These are phyloP conservation scores for Drosophila dunni DNA, from an alignment of 1,140 invertebrate species.

Conservation along the genomic window DNA sequence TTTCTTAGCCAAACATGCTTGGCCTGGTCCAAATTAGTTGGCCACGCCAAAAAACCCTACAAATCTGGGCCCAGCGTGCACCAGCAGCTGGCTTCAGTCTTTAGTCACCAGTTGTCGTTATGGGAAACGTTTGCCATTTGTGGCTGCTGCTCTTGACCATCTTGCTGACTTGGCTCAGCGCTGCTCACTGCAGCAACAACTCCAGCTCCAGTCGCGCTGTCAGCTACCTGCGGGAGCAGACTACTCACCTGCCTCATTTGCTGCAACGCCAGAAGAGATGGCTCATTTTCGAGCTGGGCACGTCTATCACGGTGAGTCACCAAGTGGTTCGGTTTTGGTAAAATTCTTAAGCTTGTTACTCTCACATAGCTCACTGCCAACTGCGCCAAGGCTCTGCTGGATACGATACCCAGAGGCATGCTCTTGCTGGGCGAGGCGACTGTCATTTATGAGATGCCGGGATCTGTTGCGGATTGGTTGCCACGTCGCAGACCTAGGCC, in stretches of 20 bases:
- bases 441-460: conserved; percentile 52
- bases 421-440: conserved; percentile 46
- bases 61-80: conserved; percentile 13
- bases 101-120: conserved; percentile 22
- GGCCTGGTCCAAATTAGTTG: conserved; percentile 46
- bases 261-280: conserved; percentile 64
- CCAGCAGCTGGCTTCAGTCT: not conserved
- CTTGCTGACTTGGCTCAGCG: conserved; percentile 10
- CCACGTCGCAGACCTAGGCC: conserved; percentile 52
- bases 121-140: conserved; percentile 37
- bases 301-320: conserved; percentile 54
- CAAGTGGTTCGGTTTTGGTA: not conserved
- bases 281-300: conserved; percentile 66
- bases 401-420: conserved; percentile 59
- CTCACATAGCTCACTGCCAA: conserved; percentile 48
- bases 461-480: conserved; percentile 67
- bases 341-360: not conserved
- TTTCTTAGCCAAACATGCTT: conserved; percentile 54
- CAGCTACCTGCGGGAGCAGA: conserved; percentile 56
- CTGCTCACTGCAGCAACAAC: conserved; percentile 8
- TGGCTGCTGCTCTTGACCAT: conserved; percentile 18
- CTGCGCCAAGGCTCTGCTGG: conserved; percentile 59
- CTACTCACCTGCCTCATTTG: conserved; percentile 27
- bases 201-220: conserved; percentile 15
- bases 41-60: conserved; percentile 40